Evolutionary conservation across 1,140 invertebrate genomes (phyloP).

Genomic region (Achroia grisella): DNA sequence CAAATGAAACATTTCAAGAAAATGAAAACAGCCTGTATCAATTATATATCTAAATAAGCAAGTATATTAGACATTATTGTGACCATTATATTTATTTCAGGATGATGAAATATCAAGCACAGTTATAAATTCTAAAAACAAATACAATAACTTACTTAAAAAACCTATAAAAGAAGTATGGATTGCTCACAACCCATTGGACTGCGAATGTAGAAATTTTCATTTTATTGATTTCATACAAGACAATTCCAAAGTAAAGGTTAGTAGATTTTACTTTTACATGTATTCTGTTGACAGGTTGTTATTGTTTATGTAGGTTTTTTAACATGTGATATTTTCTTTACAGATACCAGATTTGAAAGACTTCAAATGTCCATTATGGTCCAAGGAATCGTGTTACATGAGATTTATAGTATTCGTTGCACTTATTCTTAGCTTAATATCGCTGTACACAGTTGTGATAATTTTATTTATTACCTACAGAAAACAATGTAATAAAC

Average conservation of each 20-base stretch:
- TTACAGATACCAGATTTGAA: slow-evolving; percentile 45
- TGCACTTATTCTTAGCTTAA: slow-evolving; percentile 18
- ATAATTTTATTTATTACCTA: slow-evolving; percentile 34
- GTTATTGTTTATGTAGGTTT: slow-evolving; percentile 5
- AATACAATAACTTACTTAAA: slow-evolving; percentile 28
- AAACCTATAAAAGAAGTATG: slow-evolving; percentile 42
- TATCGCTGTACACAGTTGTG: slow-evolving; percentile 22
- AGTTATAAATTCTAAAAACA: slow-evolving; percentile 4
- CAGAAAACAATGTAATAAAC: slow-evolving; percentile 30
- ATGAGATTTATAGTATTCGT: slow-evolving; percentile 32
- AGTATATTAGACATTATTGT: not conserved
- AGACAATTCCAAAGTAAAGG: slow-evolving; percentile 33
- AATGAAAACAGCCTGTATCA: too few species aligned
- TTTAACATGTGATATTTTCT: slow-evolving; percentile 4
- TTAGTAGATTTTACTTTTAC: slow-evolving; percentile 16
- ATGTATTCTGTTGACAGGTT: not conserved
- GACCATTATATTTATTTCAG: slow-evolving; percentile 25
- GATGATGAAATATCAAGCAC: slow-evolving; percentile 2
- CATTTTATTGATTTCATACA: slow-evolving; percentile 39
- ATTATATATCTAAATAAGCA: too few species aligned
- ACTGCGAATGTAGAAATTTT: slow-evolving; percentile 44
- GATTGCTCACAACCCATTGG: slow-evolving; percentile 44
- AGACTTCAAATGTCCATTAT: slow-evolving; percentile 32
- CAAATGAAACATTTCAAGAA: too few species aligned
- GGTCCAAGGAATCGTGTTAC: slow-evolving; percentile 34